phyloP scores from a whole-genome alignment of 2,797 vertebrate genomes.

The Salmo trutta region DNA sequence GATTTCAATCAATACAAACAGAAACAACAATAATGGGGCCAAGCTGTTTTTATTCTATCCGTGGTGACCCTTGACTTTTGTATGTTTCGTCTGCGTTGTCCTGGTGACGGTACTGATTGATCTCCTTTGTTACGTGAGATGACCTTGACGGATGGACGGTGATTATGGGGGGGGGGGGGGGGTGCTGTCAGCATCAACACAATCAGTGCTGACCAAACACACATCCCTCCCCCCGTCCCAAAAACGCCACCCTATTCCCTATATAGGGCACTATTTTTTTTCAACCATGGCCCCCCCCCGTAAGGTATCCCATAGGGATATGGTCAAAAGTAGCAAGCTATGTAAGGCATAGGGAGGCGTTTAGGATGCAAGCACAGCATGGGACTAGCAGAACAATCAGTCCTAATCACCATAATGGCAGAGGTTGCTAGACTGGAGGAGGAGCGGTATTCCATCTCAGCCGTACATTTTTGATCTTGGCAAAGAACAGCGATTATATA shows the following conservation, averaged over 20 bases:
- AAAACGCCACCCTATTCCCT: neutral
- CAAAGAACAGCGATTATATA: conserved; percentile 51
- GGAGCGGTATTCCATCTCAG: conserved; percentile 32
- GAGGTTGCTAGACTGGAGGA: conserved; percentile 47
- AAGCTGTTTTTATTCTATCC: conserved; percentile 18
- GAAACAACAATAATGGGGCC: neutral
- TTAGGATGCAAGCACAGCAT: conserved; percentile 63
- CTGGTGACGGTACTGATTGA: conserved; percentile 71
- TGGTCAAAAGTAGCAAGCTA: neutral
- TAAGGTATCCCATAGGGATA: neutral
- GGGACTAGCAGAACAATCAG: conserved; percentile 83
- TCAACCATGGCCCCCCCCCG: neutral
- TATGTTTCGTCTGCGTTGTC: conserved; percentile 24
- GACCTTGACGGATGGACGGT: conserved; percentile 54
- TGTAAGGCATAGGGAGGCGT: conserved; percentile 1
- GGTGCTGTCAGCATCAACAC: conserved; percentile 77
- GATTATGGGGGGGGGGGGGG: conserved; percentile 38
- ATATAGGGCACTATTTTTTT: conserved; percentile 37
- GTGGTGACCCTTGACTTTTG: conserved; percentile 61
- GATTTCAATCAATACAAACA: neutral
- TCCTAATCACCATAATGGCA: conserved; percentile 78
- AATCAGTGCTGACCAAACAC: conserved; percentile 80
- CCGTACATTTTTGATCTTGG: conserved; percentile 45
- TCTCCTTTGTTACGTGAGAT: conserved; percentile 73
- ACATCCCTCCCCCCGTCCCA: conserved; percentile 46